Evolutionary conservation across 1,140 invertebrate species (phyloP).

Genomic region (Drosophila murphyi): DNA sequence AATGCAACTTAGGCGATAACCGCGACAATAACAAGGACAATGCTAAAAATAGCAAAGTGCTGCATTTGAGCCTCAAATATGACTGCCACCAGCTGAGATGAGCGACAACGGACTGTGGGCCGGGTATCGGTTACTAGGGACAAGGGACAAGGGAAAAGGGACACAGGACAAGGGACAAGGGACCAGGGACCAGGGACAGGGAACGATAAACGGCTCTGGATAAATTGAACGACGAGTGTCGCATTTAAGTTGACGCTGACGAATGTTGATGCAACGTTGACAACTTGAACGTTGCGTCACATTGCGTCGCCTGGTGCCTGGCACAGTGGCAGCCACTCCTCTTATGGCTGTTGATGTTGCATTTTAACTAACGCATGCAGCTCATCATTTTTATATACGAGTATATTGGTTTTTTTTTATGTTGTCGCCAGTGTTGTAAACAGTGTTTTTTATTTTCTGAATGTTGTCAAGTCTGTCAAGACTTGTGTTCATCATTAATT

Average conservation of each 20-base stretch:
- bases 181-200: background rate
- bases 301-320: background rate
- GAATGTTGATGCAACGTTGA: constrained; percentile 48
- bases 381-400: too few species aligned
- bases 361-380: constrained; percentile 9
- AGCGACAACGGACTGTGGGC: constrained; percentile 16
- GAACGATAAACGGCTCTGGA: constrained; percentile 15
- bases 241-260: constrained; percentile 65
- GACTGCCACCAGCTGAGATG: constrained; percentile 45
- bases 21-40: constrained; percentile 38
- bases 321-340: background rate
- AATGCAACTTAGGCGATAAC: constrained; percentile 18
- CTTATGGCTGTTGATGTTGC: background rate
- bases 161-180: background rate
- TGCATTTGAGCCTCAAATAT: constrained; percentile 72
- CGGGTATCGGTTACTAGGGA: background rate
- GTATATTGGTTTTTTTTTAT: too few species aligned
- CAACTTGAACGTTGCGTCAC: constrained; percentile 2
- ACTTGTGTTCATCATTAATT: too few species aligned
- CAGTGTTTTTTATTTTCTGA: too few species aligned
- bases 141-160: too few species aligned
- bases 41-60: constrained; percentile 74
- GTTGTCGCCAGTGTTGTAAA: too few species aligned
- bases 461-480: too few species aligned
- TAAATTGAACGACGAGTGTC: constrained; percentile 22